Evolutionary conservation across 2,888 invertebrate species (phyloP).

Genomic region (Eristalis pertinax): DNA sequence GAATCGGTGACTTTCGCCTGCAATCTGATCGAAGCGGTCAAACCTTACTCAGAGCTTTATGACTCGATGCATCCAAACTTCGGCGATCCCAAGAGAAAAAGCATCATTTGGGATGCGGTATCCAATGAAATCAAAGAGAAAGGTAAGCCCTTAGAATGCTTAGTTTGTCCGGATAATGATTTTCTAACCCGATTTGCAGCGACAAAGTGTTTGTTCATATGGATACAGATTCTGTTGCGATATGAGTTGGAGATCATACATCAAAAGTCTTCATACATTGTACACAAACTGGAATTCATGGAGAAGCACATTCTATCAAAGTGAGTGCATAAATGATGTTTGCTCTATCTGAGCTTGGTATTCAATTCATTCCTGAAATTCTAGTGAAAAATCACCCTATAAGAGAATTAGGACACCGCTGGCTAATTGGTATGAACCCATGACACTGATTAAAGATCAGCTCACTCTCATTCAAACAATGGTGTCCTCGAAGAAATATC

Average conservation of each 20-base stretch:
- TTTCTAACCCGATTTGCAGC: conserved; percentile 68
- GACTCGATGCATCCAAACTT: conserved; percentile 68
- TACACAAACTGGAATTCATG: conserved; percentile 73
- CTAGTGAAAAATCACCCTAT: conserved; percentile 44
- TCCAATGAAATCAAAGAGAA: conserved; percentile 76
- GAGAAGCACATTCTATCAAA: conserved; percentile 69
- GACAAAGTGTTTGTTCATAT: conserved; percentile 77
- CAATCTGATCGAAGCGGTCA: conserved; percentile 74
- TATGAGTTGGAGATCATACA: conserved; percentile 77
- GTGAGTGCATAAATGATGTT: conserved; percentile 41
- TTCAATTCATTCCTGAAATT: not conserved
- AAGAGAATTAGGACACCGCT: conserved; percentile 8
- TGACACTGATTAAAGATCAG: conserved; percentile 21
- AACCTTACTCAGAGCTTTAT: conserved; percentile 76
- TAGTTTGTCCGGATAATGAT: not conserved
- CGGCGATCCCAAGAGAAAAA: conserved; percentile 75
- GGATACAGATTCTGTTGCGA: conserved; percentile 76
- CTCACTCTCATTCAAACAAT: conserved; percentile 39
- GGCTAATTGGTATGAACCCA: conserved; percentile 43
- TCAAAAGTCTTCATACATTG: conserved; percentile 58
- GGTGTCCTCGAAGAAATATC: conserved; percentile 29
- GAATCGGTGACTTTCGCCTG: conserved; percentile 37
- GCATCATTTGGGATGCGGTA: conserved; percentile 77
- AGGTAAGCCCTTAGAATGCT: conserved; percentile 52
- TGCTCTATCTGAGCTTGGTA: too few species aligned